Conservation (phyloP, 2,113 vertebrate genomes). For the Sprattus sprattus region DNA sequence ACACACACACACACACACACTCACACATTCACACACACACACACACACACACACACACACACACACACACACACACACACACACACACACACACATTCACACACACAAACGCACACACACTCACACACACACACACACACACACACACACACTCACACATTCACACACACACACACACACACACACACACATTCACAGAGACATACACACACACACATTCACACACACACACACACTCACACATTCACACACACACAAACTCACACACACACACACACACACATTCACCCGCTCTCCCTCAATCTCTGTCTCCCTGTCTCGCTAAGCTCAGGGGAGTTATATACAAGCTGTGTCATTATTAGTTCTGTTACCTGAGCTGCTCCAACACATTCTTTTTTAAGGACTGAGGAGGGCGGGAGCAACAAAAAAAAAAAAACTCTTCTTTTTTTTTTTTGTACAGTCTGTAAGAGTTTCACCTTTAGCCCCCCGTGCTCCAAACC, state of each 20-base stretch:
- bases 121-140: too few species aligned
- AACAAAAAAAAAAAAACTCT: slow-evolving; percentile 21
- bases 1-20: slow-evolving; percentile 14
- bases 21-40: not conserved
- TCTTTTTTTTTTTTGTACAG: slow-evolving; percentile 43
- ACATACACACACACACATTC: slow-evolving; percentile 16
- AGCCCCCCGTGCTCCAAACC: slow-evolving; percentile 36
- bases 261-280: not conserved
- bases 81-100: too few species aligned
- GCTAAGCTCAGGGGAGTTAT: slow-evolving; percentile 35
- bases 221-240: slow-evolving; percentile 5
- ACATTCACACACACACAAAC: not conserved
- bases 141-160: not conserved
- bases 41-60: slow-evolving; percentile 2
- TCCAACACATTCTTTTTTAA: slow-evolving; percentile 39
- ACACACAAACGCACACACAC: too few species aligned
- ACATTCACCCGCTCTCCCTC: not conserved
- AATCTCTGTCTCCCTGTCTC: slow-evolving; percentile 24
- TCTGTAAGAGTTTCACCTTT: slow-evolving; percentile 55
- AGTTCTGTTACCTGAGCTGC: slow-evolving; percentile 40
- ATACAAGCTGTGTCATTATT: slow-evolving; percentile 46
- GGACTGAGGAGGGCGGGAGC: not conserved
- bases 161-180: not conserved
- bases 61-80: too few species aligned
- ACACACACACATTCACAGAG: slow-evolving; percentile 9